These are phyloP conservation scores for Hydractinia echinata DNA, from an alignment of 30 jellyfish, hydroid and myxozoan genomes.

Conservation along the genomic window DNA sequence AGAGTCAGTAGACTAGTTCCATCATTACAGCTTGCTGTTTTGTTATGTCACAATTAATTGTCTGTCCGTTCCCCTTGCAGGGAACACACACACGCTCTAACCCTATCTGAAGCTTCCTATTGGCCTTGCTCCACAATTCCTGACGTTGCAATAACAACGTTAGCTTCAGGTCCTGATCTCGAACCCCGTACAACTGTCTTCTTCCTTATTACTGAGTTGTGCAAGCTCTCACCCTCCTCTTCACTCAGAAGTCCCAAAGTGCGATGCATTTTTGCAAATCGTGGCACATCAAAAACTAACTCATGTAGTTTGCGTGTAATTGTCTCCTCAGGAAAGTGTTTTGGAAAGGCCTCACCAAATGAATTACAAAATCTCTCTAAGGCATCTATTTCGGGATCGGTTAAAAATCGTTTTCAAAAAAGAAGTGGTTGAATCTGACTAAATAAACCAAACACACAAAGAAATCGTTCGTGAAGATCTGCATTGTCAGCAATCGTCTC, in stretches of 20 bases:
- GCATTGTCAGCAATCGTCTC: slow-evolving; percentile 25
- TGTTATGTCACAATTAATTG: too few relatives aligned
- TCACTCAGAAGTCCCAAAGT: slow-evolving; percentile 13
- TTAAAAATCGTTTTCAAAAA: slow-evolving; percentile 28
- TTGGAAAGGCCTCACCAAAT: slow-evolving; percentile 30
- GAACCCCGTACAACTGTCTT: slow-evolving; percentile 27
- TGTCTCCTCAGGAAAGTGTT: slow-evolving; percentile 22
- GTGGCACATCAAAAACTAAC: slow-evolving; percentile 27
- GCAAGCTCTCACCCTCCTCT: slow-evolving; percentile 15
- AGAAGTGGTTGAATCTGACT: neutral
- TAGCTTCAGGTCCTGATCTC: slow-evolving; percentile 12
- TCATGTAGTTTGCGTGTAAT: slow-evolving; percentile 39
- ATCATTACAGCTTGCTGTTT: too few relatives aligned
- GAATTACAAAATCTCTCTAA: neutral
- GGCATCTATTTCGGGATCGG: slow-evolving; percentile 29
- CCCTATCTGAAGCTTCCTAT: slow-evolving; percentile 1
- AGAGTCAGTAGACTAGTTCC: too few relatives aligned
- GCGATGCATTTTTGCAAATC: slow-evolving; percentile 22
- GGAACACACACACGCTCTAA: neutral
- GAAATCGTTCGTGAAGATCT: neutral
- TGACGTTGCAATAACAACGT: slow-evolving; percentile 20
- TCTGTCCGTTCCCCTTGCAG: neutral
- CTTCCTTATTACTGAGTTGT: slow-evolving; percentile 39
- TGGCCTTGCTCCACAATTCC: slow-evolving; percentile 20
- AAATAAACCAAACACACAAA: neutral